Conservation (phyloP, 1,140 invertebrate genomes). For the Drosophila paulistorum region DNA sequence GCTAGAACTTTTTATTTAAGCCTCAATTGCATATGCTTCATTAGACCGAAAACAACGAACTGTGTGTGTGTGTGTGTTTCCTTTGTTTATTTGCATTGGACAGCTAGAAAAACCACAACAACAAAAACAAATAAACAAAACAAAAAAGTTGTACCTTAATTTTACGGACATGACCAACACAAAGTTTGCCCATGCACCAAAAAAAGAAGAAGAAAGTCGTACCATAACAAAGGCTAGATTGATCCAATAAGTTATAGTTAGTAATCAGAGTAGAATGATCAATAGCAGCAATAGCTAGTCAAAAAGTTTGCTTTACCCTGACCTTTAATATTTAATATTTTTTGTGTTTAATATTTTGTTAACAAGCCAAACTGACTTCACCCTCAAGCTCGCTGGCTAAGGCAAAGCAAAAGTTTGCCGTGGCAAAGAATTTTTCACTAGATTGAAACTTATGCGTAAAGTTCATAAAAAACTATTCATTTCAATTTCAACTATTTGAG, state of each 20-base stretch:
- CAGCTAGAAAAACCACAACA: conserved; percentile 5
- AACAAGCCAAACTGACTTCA: background rate
- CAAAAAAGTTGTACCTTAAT: conserved; percentile 13
- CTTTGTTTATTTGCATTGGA: conserved; percentile 43
- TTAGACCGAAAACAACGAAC: conserved; percentile 38
- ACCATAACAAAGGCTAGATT: background rate
- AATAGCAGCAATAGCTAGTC: background rate
- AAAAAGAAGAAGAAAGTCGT: background rate
- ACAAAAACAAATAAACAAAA: conserved; percentile 47
- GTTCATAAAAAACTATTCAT: conserved; percentile 5
- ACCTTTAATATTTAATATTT: background rate
- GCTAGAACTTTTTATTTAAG: conserved; percentile 4
- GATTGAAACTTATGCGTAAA: conserved; percentile 8
- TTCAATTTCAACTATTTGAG: conserved; percentile 9
- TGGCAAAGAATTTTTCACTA: background rate
- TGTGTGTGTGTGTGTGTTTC: conserved; percentile 5
- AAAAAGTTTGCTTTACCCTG: background rate
- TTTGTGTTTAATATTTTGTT: background rate
- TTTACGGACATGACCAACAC: background rate
- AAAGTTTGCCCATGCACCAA: background rate
- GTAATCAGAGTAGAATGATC: background rate
- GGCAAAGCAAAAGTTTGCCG: background rate
- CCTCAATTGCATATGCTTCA: conserved; percentile 39
- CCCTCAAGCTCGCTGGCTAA: background rate
- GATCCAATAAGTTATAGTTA: conserved; percentile 1